Percentiles rank a stretch among this genome's conserved stretches.
phyloP scores from a whole-genome alignment of 2,113 vertebrate species.

The Myotis davidii region DNA sequence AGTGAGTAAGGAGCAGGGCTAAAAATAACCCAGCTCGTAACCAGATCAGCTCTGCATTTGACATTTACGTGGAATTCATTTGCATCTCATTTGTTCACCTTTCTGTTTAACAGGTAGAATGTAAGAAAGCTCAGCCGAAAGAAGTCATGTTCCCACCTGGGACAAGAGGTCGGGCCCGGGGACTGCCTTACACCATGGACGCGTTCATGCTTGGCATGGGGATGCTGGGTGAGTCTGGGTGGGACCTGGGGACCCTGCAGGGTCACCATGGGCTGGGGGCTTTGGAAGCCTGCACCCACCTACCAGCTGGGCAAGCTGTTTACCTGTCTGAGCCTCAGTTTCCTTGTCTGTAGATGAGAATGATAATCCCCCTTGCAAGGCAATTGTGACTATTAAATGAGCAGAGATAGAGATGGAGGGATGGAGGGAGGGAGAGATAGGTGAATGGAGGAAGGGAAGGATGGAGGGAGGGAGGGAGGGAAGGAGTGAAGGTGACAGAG shows the following conservation, averaged over 20 bases:
- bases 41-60: constrained; percentile 85
- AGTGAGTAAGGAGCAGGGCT: constrained; percentile 78
- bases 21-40: constrained; percentile 86
- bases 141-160: constrained; percentile 99
- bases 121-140: constrained; percentile 99
- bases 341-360: not conserved
- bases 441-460: too few relatives aligned
- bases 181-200: constrained; percentile 98
- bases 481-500: too few relatives aligned
- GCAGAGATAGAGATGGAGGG: not conserved
- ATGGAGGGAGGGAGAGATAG: too few relatives aligned
- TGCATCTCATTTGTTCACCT: constrained; percentile 89
- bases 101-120: constrained; percentile 97
- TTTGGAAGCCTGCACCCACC: not conserved
- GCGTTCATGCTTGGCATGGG: constrained; percentile 99
- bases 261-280: not conserved
- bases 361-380: not conserved
- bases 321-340: not conserved
- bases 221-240: constrained; percentile 95
- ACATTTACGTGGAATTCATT: constrained; percentile 90
- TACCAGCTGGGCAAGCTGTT: not conserved
- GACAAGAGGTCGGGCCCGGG: constrained; percentile 95
- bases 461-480: too few relatives aligned
- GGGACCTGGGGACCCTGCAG: not conserved
- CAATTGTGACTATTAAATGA: not conserved